Evolutionary conservation across 2,113 vertebrate species (phyloP), one percentile per base, ranked within the genome.

Genomic region (Trichechus manatus): DNA sequence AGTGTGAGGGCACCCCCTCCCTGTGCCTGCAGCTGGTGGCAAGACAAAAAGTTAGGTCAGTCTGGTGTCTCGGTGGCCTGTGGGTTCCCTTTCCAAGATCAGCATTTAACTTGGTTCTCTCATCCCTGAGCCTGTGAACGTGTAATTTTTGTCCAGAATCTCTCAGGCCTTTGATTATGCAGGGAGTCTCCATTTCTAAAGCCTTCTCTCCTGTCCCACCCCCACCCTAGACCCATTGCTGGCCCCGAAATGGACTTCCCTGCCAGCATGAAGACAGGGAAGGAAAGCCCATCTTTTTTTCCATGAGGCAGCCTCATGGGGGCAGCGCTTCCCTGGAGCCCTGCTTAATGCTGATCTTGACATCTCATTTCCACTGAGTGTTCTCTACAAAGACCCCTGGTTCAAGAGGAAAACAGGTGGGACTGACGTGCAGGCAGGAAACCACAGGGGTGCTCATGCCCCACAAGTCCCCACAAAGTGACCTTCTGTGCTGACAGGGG

Each of bases 101-200:
- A 6, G 80, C 27, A 3, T 44, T 14, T 53, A 17, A 31, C 44
- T 75, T 29, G 42, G 29, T 47, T 72, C 83, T 93, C 61, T 93
- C 56, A 39, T 39, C 17, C 15, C 10, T 22, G 1, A 83, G 56
- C 74, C 10, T 13, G 42, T 8, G 33, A 83, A 72, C 39, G 75
- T 8, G 20, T 1, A 5, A 0, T 0, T 23, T 63, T 3, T 59
- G 50, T 78, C 74, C 36, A 79, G 0, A 53, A 23, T n/a, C 68
- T 50, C 68, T 36, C 20, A 10, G 92, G 90, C 80, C 47, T 27
- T 13, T 93, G 86, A 75, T 75, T 22, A 7, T 6, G 78, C n/a
- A 79, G 13, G 59, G 75, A 29, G 42, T 22, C 50, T 87, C 63
- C 44, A 0, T 36, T 66, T 86, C 39, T 27, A 17, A 80, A 53